Conservation (phyloP, 1,140 invertebrate species). For the Drosophila equinoxialis region DNA sequence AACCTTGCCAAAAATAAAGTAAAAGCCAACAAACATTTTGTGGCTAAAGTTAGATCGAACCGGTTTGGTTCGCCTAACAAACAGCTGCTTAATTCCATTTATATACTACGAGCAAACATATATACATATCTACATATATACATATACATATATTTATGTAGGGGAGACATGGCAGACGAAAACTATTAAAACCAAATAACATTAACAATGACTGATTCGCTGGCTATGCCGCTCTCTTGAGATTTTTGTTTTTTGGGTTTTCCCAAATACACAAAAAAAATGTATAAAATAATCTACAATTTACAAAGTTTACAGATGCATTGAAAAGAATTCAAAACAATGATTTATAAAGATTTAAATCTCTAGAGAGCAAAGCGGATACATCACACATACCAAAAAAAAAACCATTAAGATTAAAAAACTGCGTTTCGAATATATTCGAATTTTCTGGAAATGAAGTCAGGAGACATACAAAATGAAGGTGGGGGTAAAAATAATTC, state of each 20-base stretch:
- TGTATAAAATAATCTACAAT: not conserved
- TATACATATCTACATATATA: not conserved
- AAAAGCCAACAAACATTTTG: conserved; percentile 58
- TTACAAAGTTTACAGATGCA: not conserved
- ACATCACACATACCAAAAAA: too few species aligned
- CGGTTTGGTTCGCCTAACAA: conserved; percentile 48
- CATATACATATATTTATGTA: not conserved
- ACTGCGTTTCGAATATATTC: too few species aligned
- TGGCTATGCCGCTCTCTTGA: not conserved
- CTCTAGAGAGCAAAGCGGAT: not conserved
- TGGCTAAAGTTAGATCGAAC: conserved; percentile 46
- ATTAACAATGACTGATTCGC: not conserved
- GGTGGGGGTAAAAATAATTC: not conserved
- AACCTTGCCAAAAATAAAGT: conserved; percentile 75
- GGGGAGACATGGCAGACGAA: conserved; percentile 3
- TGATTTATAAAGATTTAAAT: not conserved
- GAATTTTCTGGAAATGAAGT: too few species aligned
- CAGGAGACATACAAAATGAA: not conserved
- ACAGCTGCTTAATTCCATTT: conserved; percentile 61
- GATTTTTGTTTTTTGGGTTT: not conserved
- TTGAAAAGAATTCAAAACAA: not conserved
- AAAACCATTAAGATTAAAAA: too few species aligned
- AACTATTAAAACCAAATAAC: conserved; percentile 8
- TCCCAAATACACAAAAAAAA: not conserved
- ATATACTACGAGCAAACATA: not conserved